Percentiles rank a stretch among this genome's conserved stretches.
phyloP scores from a whole-genome alignment of 2,888 invertebrate genomes.

The Drosophila leonis region DNA sequence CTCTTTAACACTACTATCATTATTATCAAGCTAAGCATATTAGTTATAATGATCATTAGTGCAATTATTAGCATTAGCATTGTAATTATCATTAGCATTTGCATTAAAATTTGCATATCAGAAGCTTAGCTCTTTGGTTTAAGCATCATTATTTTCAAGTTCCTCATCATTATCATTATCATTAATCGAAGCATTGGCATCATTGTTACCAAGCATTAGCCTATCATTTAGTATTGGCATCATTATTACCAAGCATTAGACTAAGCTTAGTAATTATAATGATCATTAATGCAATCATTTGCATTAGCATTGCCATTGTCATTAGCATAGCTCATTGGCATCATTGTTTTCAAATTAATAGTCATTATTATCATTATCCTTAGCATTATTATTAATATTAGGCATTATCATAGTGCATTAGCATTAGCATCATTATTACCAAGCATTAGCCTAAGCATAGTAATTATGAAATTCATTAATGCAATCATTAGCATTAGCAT shows the following conservation, averaged over 20 bases:
- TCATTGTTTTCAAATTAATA: not conserved
- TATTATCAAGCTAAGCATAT: not conserved
- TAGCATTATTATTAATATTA: not conserved
- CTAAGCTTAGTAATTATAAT: not conserved
- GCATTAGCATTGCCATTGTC: not conserved
- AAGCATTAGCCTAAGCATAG: not conserved
- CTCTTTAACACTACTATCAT: too few species aligned
- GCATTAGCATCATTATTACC: not conserved
- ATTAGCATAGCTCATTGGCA: not conserved
- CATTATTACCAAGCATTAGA: too few species aligned
- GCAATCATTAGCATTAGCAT: not conserved
- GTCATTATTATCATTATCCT: not conserved
- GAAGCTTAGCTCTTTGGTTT: too few species aligned
- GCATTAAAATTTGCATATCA: not conserved
- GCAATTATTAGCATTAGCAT: not conserved
- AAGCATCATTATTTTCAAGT: not conserved
- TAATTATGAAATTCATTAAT: not conserved
- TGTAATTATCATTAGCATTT: not conserved
- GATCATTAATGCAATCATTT: not conserved
- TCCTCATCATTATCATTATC: not conserved
- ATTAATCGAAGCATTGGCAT: not conserved
- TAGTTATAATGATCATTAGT: not conserved
- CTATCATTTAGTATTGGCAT: not conserved
- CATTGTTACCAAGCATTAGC: too few species aligned
- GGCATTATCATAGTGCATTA: not conserved